Evolutionary conservation across 2,888 invertebrate genomes (phyloP).

Genomic region (Ischnus inquisitorius): DNA sequence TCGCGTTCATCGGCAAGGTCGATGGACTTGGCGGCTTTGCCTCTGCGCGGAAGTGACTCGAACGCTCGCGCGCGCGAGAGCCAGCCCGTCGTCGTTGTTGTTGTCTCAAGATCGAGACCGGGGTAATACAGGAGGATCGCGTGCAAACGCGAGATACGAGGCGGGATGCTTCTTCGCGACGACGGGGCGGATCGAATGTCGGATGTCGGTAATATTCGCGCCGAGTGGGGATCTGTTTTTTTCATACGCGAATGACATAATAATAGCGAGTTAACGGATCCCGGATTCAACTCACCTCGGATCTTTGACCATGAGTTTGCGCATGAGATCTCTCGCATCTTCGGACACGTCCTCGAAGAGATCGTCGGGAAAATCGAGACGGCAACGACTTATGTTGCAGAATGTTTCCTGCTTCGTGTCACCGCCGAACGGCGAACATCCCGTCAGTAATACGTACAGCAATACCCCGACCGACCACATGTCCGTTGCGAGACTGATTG

Average conservation of each 20-base stretch:
- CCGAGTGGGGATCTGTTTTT: background rate
- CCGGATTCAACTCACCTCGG: conserved; percentile 89
- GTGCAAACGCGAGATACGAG: conserved; percentile 36
- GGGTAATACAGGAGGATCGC: conserved; percentile 19
- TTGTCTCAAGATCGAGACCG: conserved; percentile 23
- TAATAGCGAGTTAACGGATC: background rate
- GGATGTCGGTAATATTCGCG: conserved; percentile 17
- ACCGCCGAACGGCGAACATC: conserved; percentile 98
- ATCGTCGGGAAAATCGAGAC: conserved; percentile 96
- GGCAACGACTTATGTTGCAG: conserved; percentile 97
- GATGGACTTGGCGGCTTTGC: conserved; percentile 51
- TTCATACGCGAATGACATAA: background rate
- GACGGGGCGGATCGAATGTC: background rate
- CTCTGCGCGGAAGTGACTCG: conserved; percentile 32
- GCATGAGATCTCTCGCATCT: conserved; percentile 96
- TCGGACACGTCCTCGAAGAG: conserved; percentile 95
- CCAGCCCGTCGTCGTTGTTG: conserved; percentile 20
- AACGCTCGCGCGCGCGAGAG: background rate
- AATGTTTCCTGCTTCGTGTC: conserved; percentile 99
- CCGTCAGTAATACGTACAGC: conserved; percentile 96
- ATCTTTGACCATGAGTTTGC: conserved; percentile 95
- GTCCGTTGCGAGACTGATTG: conserved; percentile 96
- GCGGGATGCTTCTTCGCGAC: conserved; percentile 45
- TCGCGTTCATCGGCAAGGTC: conserved; percentile 32
- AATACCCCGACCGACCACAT: conserved; percentile 99